Evolutionary conservation across 2,113 vertebrate genomes (phyloP).

Genomic region (Stegastes partitus): DNA sequence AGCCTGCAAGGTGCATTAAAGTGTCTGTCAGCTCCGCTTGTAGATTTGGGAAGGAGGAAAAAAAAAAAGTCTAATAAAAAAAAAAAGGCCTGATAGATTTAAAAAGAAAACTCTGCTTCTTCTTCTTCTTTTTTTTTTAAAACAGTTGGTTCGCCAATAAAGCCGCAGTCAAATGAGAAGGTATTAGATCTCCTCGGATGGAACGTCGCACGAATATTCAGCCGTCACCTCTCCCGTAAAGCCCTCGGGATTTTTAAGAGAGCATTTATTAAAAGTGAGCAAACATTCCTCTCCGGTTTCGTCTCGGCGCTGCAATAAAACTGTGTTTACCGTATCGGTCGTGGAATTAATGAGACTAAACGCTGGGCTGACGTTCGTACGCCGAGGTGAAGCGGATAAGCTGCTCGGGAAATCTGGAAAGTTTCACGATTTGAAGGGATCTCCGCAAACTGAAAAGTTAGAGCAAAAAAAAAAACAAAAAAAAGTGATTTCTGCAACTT

Average conservation of each 20-base stretch:
- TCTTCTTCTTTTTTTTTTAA: constrained; percentile 20
- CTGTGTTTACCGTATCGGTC: constrained; percentile 67
- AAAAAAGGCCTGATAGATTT: constrained; percentile 53
- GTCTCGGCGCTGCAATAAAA: constrained; percentile 66
- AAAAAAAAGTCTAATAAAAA: constrained; percentile 49
- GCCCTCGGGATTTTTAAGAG: constrained; percentile 59
- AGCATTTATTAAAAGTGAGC: constrained; percentile 72
- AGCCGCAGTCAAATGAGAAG: constrained; percentile 56
- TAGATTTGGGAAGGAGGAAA: constrained; percentile 51
- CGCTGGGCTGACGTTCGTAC: constrained; percentile 34
- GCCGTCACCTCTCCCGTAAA: constrained; percentile 55
- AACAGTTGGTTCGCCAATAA: constrained; percentile 47
- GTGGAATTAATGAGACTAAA: constrained; percentile 74
- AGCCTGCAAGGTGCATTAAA: constrained; percentile 51
- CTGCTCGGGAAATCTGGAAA: constrained; percentile 37
- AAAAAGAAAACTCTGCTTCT: background rate
- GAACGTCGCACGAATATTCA: constrained; percentile 57
- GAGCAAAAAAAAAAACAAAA: too few relatives aligned
- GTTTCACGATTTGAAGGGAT: constrained; percentile 23
- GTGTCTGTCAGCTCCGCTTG: constrained; percentile 57
- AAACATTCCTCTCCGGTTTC: constrained; percentile 71
- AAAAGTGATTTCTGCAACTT: too few relatives aligned
- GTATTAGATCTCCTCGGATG: constrained; percentile 53
- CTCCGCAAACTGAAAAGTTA: constrained; percentile 11
- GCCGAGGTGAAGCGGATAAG: constrained; percentile 56